phyloP scores from a whole-genome alignment of 1,140 invertebrate species.

The Pseudomyrmex pallidus region DNA sequence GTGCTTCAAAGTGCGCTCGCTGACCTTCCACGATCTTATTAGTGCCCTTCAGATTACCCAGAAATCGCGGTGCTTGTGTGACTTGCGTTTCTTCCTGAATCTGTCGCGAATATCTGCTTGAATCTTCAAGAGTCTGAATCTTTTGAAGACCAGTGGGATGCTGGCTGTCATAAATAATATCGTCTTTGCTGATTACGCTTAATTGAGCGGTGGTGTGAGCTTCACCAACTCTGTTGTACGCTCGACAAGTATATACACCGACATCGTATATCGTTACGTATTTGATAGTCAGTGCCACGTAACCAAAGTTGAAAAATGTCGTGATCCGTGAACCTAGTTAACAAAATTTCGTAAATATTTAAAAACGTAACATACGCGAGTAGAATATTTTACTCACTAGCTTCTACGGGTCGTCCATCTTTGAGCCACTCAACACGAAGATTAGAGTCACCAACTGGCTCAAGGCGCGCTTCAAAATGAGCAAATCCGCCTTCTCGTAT shows the following conservation, averaged over 20 bases:
- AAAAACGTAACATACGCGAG: neutral
- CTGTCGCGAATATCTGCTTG: conserved; percentile 88
- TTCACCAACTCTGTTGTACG: conserved; percentile 94
- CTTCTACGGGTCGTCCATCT: conserved; percentile 95
- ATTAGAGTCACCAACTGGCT: conserved; percentile 96
- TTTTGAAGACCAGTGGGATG: conserved; percentile 95
- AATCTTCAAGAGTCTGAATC: conserved; percentile 95
- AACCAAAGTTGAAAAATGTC: conserved; percentile 98
- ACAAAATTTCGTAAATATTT: conserved; percentile 9
- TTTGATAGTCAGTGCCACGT: conserved; percentile 98
- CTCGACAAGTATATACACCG: conserved; percentile 96
- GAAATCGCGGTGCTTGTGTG: conserved; percentile 92
- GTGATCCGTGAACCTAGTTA: conserved; percentile 93
- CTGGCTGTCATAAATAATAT: conserved; percentile 94
- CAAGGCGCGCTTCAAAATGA: conserved; percentile 97
- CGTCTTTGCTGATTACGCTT: conserved; percentile 93
- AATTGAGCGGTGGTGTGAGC: conserved; percentile 95
- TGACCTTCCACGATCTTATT: conserved; percentile 98
- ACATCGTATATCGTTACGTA: conserved; percentile 95
- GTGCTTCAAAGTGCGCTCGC: conserved; percentile 97
- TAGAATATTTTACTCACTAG: conserved; percentile 86
- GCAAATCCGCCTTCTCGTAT: conserved; percentile 97
- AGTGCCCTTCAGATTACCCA: conserved; percentile 94
- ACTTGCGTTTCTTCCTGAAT: conserved; percentile 91
- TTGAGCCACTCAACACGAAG: conserved; percentile 98